Evolutionary conservation across 2,113 vertebrate genomes (phyloP).

Genomic region (Camarhynchus parvulus): DNA sequence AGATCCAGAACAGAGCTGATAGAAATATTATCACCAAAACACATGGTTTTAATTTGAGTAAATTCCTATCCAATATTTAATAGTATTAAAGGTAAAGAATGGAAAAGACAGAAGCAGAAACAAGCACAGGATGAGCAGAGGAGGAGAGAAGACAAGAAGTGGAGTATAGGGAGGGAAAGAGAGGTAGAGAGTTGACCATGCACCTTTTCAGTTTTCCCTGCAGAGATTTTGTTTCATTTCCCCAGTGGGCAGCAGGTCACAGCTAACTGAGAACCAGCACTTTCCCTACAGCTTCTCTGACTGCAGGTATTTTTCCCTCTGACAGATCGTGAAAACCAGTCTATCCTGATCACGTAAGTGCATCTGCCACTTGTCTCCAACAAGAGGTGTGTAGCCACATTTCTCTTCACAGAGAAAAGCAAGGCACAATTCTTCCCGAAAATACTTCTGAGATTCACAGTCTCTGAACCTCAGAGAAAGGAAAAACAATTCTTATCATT

Average conservation of each 20-base stretch:
- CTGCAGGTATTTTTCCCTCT: neutral
- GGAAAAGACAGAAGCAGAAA: neutral
- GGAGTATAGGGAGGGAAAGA: neutral
- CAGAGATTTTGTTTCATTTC: neutral
- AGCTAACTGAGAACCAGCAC: neutral
- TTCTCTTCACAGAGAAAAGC: no score
- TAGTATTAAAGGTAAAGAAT: neutral
- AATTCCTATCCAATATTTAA: neutral
- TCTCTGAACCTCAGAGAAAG: no score
- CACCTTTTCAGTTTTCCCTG: neutral
- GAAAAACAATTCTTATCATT: no score
- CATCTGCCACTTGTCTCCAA: neutral
- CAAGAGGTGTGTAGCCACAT: neutral
- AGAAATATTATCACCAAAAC: neutral
- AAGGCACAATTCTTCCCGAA: no score
- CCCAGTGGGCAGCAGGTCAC: no score
- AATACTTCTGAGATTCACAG: no score
- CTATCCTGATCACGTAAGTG: constrained; percentile 80
- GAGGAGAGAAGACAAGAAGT: neutral
- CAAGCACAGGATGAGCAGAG: neutral
- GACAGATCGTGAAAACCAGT: constrained; percentile 78
- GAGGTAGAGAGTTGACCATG: neutral
- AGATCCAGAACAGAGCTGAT: neutral
- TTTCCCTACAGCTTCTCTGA: neutral
- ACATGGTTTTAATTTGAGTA: neutral